These are phyloP conservation scores for Artemia sinica DNA, from an alignment of 2,888 invertebrate species.

Conservation along the genomic window DNA sequence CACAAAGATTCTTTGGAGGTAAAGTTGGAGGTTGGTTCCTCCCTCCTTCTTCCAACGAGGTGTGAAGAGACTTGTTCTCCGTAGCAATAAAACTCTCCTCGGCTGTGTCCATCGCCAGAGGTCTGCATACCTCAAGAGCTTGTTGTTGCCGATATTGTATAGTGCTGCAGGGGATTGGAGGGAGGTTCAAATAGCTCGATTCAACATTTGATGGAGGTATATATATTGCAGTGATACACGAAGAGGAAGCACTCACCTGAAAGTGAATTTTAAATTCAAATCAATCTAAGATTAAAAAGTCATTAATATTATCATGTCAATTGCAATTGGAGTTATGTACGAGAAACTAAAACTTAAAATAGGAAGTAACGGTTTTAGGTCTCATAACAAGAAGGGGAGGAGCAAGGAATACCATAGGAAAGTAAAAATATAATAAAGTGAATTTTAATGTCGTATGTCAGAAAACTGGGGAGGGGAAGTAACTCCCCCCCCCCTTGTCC, in stretches of 20 bases:
- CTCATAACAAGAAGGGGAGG: too few relatives aligned
- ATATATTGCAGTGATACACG: slow-evolving; percentile 8
- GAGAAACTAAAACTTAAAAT: too few relatives aligned
- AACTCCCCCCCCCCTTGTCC: too few relatives aligned
- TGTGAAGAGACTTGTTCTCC: slow-evolving; percentile 3
- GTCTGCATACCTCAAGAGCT: slow-evolving; percentile 4
- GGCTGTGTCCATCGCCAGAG: background rate
- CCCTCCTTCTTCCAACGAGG: background rate
- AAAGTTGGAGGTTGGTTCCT: background rate
- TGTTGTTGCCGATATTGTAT: background rate
- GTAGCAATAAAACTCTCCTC: background rate
- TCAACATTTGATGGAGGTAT: background rate
- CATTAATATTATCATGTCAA: too few relatives aligned
- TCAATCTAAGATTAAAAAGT: too few relatives aligned
- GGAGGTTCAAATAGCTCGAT: slow-evolving; percentile 3
- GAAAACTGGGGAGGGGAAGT: too few relatives aligned
- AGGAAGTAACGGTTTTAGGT: too few relatives aligned
- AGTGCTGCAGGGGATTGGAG: background rate
- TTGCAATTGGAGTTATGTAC: too few relatives aligned
- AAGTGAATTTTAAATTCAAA: background rate
- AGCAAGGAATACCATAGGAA: too few relatives aligned
- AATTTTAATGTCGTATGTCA: too few relatives aligned
- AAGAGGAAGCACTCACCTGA: background rate
- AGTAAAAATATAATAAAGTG: too few relatives aligned
- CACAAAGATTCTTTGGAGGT: background rate